These are phyloP conservation scores for Podargus strigoides DNA, from an alignment of 2,797 vertebrate genomes.

Conservation along the genomic window DNA sequence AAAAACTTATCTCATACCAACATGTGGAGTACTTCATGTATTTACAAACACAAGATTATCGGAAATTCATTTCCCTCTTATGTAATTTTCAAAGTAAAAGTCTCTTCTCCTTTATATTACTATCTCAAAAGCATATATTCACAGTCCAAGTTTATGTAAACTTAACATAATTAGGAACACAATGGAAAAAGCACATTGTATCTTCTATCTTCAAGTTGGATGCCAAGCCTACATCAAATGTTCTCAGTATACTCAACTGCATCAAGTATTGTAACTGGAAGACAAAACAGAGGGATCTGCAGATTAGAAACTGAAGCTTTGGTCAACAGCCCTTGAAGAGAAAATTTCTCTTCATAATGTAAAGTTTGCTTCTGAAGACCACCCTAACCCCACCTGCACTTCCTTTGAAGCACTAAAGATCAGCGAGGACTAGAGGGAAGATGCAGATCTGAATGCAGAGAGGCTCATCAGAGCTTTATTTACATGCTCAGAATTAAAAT, in stretches of 20 bases:
- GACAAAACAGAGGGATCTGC: neutral
- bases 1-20: neutral
- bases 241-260: neutral
- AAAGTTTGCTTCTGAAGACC: neutral
- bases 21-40: neutral
- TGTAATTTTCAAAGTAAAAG: neutral
- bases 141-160: neutral
- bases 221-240: neutral
- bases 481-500: neutral
- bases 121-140: neutral
- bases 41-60: neutral
- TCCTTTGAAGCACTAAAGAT: neutral
- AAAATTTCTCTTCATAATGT: neutral
- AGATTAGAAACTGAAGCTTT: neutral
- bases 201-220: neutral
- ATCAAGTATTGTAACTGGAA: neutral
- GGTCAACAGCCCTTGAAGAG: neutral
- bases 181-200: neutral
- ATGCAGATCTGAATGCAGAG: neutral
- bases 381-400: neutral
- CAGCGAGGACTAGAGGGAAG: neutral
- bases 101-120: neutral
- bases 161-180: neutral
- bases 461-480: rapidly evolving
- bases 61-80: neutral